phyloP scores from a whole-genome alignment of 30 jellyfish, hydroid and myxozoan species.

The Pelagia noctiluca region DNA sequence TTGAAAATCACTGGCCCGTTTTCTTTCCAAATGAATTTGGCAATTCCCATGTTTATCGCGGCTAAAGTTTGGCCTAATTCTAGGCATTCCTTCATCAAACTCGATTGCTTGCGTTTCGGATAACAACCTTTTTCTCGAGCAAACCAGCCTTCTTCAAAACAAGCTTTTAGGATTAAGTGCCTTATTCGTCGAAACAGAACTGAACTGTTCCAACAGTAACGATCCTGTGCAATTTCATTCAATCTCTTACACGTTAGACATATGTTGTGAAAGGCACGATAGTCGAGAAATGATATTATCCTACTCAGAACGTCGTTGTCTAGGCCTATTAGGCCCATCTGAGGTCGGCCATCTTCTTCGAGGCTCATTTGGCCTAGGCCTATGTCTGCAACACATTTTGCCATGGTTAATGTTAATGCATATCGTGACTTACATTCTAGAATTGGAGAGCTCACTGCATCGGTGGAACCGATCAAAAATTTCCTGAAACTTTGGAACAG shows the following conservation, averaged over 20 bases:
- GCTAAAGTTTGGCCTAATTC: slow-evolving; percentile 54
- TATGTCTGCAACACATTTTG: too few relatives aligned
- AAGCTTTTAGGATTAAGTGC: slow-evolving; percentile 45
- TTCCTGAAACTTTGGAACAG: too few relatives aligned
- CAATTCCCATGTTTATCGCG: slow-evolving; percentile 9
- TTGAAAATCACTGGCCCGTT: slow-evolving; percentile 54
- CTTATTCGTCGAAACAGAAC: slow-evolving; percentile 57
- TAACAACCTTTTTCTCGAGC: slow-evolving; percentile 21
- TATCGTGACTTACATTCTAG: too few relatives aligned
- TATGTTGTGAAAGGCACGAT: slow-evolving; percentile 25
- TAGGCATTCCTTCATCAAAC: slow-evolving; percentile 46
- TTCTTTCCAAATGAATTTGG: slow-evolving; percentile 22
- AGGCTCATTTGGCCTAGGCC: neutral
- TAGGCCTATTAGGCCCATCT: slow-evolving; percentile 47
- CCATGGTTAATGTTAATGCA: too few relatives aligned
- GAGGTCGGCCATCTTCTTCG: neutral
- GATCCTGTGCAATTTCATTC: slow-evolving; percentile 38
- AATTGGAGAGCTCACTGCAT: too few relatives aligned
- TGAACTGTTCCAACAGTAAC: slow-evolving; percentile 45
- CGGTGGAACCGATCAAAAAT: too few relatives aligned
- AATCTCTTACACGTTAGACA: slow-evolving; percentile 47
- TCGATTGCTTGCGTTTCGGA: slow-evolving; percentile 41
- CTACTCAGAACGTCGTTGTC: slow-evolving; percentile 31
- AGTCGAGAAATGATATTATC: slow-evolving; percentile 25
- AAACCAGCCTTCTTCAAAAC: slow-evolving; percentile 69